These are phyloP conservation scores for Tragelaphus imberbis DNA, from an alignment of 2,113 vertebrate species.

Conservation along the genomic window DNA sequence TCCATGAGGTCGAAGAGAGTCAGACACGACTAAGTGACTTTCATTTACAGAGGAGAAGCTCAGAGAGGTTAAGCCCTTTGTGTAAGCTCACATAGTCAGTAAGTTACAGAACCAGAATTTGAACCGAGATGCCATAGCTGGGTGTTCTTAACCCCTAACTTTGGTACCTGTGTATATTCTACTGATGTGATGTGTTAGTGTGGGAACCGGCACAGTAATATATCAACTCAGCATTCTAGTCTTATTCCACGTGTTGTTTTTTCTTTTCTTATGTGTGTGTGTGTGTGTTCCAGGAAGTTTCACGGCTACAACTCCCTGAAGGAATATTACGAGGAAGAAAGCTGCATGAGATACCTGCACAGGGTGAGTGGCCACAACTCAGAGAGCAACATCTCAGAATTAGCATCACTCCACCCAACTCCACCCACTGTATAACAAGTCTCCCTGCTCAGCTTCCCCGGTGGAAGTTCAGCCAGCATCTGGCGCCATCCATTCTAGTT, in stretches of 20 bases:
- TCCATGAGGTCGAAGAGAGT: not conserved
- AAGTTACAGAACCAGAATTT: not conserved
- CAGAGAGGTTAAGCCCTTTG: not conserved
- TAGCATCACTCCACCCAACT: not conserved
- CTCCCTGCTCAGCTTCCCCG: not conserved
- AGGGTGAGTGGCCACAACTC: conserved; percentile 82
- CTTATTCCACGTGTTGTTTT: not conserved
- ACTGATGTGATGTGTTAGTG: not conserved
- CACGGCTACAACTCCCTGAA: conserved; percentile 94
- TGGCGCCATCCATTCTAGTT: rapidly evolving
- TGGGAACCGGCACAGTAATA: rapidly evolving
- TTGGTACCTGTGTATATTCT: rapidly evolving
- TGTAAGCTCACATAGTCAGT: not conserved
- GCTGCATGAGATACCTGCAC: conserved; percentile 95
- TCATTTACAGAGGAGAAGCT: not conserved
- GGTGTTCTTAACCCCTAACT: not conserved
- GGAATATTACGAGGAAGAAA: conserved; percentile 98
- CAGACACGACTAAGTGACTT: not conserved
- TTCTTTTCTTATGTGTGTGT: not conserved
- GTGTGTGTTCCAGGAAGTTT: conserved; percentile 88
- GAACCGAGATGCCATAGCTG: not conserved
- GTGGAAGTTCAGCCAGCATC: not conserved
- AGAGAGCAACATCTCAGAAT: not conserved
- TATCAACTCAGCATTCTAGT: not conserved
- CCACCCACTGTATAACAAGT: rapidly evolving